Evolutionary conservation across 2,113 vertebrate genomes (phyloP).

Genomic region (Cavia porcellus): DNA sequence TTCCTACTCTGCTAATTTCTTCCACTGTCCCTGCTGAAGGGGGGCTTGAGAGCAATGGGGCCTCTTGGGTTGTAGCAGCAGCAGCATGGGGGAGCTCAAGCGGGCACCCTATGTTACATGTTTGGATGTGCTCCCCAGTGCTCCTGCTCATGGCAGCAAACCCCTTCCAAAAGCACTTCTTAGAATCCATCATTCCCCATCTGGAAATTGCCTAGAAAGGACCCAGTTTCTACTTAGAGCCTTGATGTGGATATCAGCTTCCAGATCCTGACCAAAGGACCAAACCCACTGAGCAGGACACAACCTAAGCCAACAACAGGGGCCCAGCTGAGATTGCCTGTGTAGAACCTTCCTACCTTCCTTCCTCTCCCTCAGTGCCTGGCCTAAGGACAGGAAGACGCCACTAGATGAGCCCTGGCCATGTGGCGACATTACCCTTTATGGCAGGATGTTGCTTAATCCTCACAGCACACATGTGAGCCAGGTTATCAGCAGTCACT

Average conservation of each 20-base stretch:
- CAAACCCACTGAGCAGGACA: fast-evolving
- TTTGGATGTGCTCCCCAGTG: background rate
- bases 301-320: background rate
- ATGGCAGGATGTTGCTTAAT: background rate
- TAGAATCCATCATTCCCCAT: background rate
- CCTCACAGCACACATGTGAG: background rate
- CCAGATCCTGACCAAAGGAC: background rate
- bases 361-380: background rate
- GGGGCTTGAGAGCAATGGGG: background rate
- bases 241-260: background rate
- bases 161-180: background rate
- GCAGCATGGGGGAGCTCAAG: background rate
- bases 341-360: too few relatives aligned
- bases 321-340: background rate
- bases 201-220: background rate
- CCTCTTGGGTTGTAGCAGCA: background rate
- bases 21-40: background rate
- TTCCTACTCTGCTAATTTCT: background rate
- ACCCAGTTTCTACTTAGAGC: background rate
- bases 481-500: background rate
- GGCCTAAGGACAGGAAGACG: background rate
- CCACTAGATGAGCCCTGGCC: background rate
- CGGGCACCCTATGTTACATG: background rate
- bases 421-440: background rate
- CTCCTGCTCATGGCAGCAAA: background rate